Evolutionary conservation across 2,888 invertebrate genomes (phyloP), one percentile per base, ranked within the genome.

Genomic region (Barypeithes pellucidus): DNA sequence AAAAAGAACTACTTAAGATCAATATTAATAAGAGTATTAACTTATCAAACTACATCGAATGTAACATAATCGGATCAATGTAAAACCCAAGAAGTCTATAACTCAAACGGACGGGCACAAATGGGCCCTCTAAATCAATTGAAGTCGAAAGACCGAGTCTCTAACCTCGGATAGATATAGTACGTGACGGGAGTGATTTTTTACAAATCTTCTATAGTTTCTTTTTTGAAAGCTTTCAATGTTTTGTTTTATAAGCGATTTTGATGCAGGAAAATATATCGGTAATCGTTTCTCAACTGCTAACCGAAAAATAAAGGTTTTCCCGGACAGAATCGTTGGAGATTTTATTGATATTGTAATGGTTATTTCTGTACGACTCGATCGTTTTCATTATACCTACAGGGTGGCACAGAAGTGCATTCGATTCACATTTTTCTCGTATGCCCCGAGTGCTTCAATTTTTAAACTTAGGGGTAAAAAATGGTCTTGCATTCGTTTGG

Each of bases 81-180:
- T 57, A 50, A 57, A 57, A 16, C 54, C 33, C 33, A 16, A 16
- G 33, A 57, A 57, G 16, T 57, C 54, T 9, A 57, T 57, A 33
- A 57, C 22, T 57, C 54, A 57, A 57, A 8, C 16, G 16, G 54
- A 57, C 54, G 33, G 14, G 33, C 54, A 57, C 33, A 57, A 57
- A 57, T 57, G 54, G 33, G 11, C 24, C 24, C 9, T 33, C 54
- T 57, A 57, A 57, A 57, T 57, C 54, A 57, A 57, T 57, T 57
- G 54, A 57, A 57, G 29, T 33, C 33, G 18, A 57, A 18, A 33
- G 33, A 57, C 54, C 16, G 33, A 57, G 7, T 57, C 14, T 57
- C 33, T 33, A 18, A 33, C 33, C 54, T 33, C 16, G 16, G 24
- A 57, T 16, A 57, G 54, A 57, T 57, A 57, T 29, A 33, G 33